phyloP scores from a whole-genome alignment of 2,888 invertebrate species.

The Orchesella flavescens region DNA sequence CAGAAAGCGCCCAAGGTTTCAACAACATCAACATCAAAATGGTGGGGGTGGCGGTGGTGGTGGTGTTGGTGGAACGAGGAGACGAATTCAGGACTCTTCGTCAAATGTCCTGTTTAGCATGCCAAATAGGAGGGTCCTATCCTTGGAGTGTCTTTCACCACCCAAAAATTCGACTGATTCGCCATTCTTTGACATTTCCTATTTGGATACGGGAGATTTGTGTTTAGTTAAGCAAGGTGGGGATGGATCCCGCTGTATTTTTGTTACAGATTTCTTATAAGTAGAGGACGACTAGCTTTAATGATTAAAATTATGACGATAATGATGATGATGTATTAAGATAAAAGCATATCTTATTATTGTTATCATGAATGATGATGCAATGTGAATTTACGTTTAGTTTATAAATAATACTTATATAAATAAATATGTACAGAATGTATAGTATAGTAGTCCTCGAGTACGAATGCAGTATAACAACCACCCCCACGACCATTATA shows the following conservation, averaged over 20 bases:
- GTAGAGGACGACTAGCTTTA: slow-evolving; percentile 11
- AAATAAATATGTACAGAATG: background rate
- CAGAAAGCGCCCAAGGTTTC: slow-evolving; percentile 63
- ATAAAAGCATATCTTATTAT: background rate
- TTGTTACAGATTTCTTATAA: slow-evolving; percentile 67
- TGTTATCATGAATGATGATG: background rate
- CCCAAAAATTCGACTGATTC: slow-evolving; percentile 58
- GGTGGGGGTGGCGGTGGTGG: slow-evolving; percentile 14
- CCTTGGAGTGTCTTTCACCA: slow-evolving; percentile 63
- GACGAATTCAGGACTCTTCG: slow-evolving; percentile 26
- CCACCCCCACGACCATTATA: slow-evolving; percentile 27
- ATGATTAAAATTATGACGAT: background rate
- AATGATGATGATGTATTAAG: no score
- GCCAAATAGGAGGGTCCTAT: slow-evolving; percentile 63
- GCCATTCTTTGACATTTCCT: slow-evolving; percentile 65
- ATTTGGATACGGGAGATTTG: slow-evolving; percentile 66
- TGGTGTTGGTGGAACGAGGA: background rate
- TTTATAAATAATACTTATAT: background rate
- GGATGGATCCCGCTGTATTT: slow-evolving; percentile 66
- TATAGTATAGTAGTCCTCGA: background rate
- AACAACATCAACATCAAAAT: slow-evolving; percentile 18
- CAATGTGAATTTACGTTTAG: slow-evolving; percentile 4
- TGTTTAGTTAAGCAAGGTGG: slow-evolving; percentile 61
- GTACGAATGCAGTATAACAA: background rate
- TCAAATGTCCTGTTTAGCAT: slow-evolving; percentile 43